phyloP scores from a whole-genome alignment of 2,888 invertebrate genomes.

The Phyllotreta striolata region DNA sequence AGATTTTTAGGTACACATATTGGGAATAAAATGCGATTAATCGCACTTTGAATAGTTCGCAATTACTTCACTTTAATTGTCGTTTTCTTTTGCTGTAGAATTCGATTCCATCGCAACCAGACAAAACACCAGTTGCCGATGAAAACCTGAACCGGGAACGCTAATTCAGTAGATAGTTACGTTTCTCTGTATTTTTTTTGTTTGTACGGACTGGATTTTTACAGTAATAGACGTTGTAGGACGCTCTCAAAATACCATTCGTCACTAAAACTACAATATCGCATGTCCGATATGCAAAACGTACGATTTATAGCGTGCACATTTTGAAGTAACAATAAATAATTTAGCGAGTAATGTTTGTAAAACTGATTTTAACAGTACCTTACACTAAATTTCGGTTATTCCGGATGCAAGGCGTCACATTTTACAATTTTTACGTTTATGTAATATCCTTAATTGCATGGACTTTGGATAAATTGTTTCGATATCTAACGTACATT shows the following conservation, averaged over 20 bases:
- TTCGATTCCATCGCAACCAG: slow-evolving; percentile 69
- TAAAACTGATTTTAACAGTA: slow-evolving; percentile 29
- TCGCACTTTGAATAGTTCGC: slow-evolving; percentile 8
- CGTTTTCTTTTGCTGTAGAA: slow-evolving; percentile 66
- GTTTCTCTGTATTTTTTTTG: slow-evolving; percentile 31
- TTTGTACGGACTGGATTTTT: slow-evolving; percentile 32
- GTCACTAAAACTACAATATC: slow-evolving; percentile 39
- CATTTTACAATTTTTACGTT: slow-evolving; percentile 24
- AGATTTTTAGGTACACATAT: too few species aligned
- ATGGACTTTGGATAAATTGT: background rate
- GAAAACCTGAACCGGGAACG: slow-evolving; percentile 77
- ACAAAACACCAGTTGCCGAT: slow-evolving; percentile 69
- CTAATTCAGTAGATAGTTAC: slow-evolving; percentile 47
- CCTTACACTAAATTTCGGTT: slow-evolving; percentile 39
- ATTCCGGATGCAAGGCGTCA: slow-evolving; percentile 12
- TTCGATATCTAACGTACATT: background rate
- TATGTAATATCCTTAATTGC: background rate
- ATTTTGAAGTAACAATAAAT: slow-evolving; percentile 37
- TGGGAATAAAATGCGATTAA: background rate
- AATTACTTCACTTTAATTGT: slow-evolving; percentile 15
- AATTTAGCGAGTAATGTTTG: slow-evolving; percentile 17
- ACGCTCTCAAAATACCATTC: slow-evolving; percentile 21
- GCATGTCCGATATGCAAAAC: slow-evolving; percentile 41
- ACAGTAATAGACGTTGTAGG: slow-evolving; percentile 14
- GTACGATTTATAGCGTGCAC: slow-evolving; percentile 43